Conservation (phyloP, 2,113 vertebrate species). For the Ammospiza nelsoni region DNA sequence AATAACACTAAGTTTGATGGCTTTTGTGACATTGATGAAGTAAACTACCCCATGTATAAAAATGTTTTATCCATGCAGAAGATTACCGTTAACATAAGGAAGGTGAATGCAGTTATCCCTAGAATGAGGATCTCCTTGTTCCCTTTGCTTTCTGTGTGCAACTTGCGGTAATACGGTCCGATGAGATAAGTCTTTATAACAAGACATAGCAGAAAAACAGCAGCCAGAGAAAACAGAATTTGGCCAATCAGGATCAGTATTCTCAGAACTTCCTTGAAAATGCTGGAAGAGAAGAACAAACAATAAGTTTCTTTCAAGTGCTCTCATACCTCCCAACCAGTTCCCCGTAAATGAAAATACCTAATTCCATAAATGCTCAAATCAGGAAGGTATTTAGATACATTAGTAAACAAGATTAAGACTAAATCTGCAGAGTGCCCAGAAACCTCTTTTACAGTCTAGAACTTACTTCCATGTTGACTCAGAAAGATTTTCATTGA, state of each 20-base stretch:
- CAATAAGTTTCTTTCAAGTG: background rate
- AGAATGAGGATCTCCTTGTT: conserved; percentile 94
- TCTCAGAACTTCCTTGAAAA: conserved; percentile 81
- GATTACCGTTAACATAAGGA: conserved; percentile 91
- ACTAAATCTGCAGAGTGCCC: background rate
- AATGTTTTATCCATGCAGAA: background rate
- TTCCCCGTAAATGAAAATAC: background rate
- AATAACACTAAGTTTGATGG: background rate
- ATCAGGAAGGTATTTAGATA: background rate
- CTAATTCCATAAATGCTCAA: background rate
- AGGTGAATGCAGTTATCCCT: conserved; percentile 91
- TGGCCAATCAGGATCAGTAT: conserved; percentile 85
- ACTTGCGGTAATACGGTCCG: conserved; percentile 91
- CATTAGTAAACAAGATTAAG: background rate
- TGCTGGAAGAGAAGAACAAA: conserved; percentile 63
- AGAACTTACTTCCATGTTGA: background rate
- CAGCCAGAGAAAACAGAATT: conserved; percentile 87
- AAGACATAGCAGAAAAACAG: conserved; percentile 86
- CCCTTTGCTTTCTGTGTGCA: conserved; percentile 90
- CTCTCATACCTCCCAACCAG: background rate
- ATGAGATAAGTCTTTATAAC: conserved; percentile 87
- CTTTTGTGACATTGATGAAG: background rate
- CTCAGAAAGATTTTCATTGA: background rate
- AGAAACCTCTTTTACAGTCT: background rate
- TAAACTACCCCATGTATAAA: background rate